A percentile compares a stretch with the other conserved stretches of the same genome.
Conservation (phyloP, 2,888 invertebrate genomes). For the Hybos culiciformis region DNA sequence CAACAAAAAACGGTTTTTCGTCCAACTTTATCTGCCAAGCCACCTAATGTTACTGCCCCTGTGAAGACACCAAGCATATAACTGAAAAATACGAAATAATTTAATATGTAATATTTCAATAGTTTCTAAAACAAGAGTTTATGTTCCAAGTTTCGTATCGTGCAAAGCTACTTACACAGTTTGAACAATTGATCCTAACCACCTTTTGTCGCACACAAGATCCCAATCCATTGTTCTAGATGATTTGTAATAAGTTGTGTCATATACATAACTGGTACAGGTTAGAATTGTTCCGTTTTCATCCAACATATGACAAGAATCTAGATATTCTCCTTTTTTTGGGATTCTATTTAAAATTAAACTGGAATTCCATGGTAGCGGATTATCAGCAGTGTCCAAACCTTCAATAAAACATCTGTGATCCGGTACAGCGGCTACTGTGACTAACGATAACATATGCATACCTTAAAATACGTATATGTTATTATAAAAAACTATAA, state of each 20-base stretch:
- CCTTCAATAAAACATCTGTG: conserved; percentile 42
- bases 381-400: conserved; percentile 40
- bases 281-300: conserved; percentile 32
- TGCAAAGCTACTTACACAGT: too few relatives aligned
- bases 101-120: too few relatives aligned
- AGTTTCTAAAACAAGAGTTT: too few relatives aligned
- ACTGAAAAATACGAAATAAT: too few relatives aligned
- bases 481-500: too few relatives aligned
- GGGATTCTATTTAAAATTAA: conserved; percentile 44
- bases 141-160: too few relatives aligned
- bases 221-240: conserved; percentile 72
- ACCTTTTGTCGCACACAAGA: conserved; percentile 62
- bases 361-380: conserved; percentile 42
- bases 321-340: conserved; percentile 38
- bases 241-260: conserved; percentile 54
- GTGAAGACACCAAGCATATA: conserved; percentile 68
- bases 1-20: conserved; percentile 66
- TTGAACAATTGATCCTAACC: conserved; percentile 72
- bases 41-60: conserved; percentile 64
- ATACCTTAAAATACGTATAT: too few relatives aligned
- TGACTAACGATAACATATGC: conserved; percentile 68
- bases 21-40: conserved; percentile 66
- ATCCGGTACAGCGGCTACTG: conserved; percentile 66
- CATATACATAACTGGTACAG: conserved; percentile 54
- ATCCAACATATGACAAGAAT: conserved; percentile 46